Evolutionary conservation across 2,113 vertebrate species (phyloP).

Genomic region (Hyaena hyaena): DNA sequence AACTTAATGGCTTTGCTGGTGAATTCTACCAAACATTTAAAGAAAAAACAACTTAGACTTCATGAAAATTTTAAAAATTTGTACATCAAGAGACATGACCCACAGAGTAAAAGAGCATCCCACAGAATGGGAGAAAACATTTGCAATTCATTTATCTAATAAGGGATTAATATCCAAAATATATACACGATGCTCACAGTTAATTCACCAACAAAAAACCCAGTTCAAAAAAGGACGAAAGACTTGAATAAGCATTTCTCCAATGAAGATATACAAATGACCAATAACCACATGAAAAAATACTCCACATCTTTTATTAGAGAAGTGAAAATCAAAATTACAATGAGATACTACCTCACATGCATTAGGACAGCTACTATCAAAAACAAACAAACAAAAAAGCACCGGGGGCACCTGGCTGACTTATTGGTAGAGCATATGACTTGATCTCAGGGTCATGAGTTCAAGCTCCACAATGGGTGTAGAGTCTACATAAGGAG

Average conservation of each 20-base stretch:
- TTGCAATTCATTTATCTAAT: background rate
- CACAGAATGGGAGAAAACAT: background rate
- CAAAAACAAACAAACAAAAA: background rate
- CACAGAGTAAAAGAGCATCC: background rate
- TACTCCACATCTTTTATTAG: background rate
- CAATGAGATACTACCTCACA: background rate
- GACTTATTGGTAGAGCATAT: background rate
- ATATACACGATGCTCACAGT: background rate
- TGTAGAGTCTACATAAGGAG: background rate
- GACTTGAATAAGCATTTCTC: background rate
- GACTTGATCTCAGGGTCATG: background rate
- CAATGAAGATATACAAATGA: background rate
- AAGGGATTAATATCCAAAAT: background rate
- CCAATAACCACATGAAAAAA: background rate
- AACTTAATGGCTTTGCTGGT: background rate
- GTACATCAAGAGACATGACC: background rate
- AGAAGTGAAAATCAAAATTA: background rate
- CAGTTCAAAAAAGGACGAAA: background rate
- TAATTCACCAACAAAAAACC: background rate
- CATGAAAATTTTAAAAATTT: background rate
- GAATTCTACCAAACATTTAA: background rate
- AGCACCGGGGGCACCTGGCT: background rate
- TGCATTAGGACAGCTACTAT: background rate
- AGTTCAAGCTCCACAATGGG: background rate
- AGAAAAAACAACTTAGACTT: background rate